Conservation (phyloP, 2,113 vertebrate genomes). For the Redunca redunca region DNA sequence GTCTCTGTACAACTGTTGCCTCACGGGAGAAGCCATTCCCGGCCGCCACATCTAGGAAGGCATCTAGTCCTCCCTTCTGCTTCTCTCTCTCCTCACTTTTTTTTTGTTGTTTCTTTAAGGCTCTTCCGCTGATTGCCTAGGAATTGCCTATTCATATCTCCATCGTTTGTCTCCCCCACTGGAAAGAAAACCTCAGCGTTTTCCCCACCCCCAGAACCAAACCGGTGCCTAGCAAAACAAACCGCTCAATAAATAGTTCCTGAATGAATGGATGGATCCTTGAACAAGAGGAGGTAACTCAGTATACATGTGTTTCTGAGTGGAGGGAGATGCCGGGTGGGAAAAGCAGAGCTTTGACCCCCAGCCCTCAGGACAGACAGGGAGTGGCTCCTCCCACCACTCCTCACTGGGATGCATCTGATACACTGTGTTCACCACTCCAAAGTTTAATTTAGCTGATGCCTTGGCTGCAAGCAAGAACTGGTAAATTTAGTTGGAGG, state of each 20-base stretch:
- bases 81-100: no score
- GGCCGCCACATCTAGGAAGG: accelerated
- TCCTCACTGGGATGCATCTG: slow-evolving; percentile 63
- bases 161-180: not conserved
- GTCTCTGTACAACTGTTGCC: accelerated
- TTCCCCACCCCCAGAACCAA: not conserved
- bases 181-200: not conserved
- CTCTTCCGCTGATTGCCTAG: not conserved
- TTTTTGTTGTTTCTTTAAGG: not conserved
- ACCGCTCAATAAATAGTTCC: not conserved
- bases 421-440: slow-evolving; percentile 73
- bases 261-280: not conserved
- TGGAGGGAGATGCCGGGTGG: not conserved
- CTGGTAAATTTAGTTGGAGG: slow-evolving; percentile 81
- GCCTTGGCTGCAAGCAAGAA: slow-evolving; percentile 78
- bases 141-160: not conserved
- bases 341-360: not conserved
- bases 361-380: slow-evolving; percentile 53
- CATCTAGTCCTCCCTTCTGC: no score
- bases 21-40: no score
- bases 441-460: slow-evolving; percentile 84
- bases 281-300: not conserved
- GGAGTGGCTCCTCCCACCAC: slow-evolving; percentile 48
- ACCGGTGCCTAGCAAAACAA: not conserved
- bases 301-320: accelerated